Percentiles rank a stretch among this genome's conserved stretches.
Evolutionary conservation across 2,797 vertebrate genomes (phyloP).

Genomic region (Channallabes apus): DNA sequence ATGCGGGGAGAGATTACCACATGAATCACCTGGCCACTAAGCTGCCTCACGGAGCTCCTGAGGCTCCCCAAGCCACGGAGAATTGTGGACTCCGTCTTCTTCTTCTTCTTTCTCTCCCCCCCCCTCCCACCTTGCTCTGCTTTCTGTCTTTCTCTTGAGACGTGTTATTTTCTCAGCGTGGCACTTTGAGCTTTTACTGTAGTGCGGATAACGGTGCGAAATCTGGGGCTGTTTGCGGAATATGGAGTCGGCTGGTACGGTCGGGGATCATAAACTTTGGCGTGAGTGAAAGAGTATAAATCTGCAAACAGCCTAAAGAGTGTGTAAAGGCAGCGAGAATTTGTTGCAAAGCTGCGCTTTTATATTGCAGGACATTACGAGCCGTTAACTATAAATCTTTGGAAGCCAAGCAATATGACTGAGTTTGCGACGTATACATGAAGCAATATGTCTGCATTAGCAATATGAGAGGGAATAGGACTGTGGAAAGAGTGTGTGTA

Average conservation of each 20-base stretch:
- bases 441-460: conserved; percentile 39
- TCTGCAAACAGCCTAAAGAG: conserved; percentile 5
- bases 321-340: neutral
- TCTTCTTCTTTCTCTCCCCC: neutral
- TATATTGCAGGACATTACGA: neutral
- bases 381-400: conserved; percentile 9
- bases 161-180: conserved; percentile 29
- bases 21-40: conserved; percentile 46
- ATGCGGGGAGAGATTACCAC: conserved; percentile 50
- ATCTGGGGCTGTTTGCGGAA: conserved; percentile 8
- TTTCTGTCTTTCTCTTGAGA: neutral
- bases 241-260: neutral
- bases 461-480: conserved; percentile 37
- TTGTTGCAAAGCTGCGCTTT: neutral
- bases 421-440: conserved; percentile 10
- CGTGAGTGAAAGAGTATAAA: conserved; percentile 14
- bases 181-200: conserved; percentile 20
- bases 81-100: conserved; percentile 16
- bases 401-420: conserved; percentile 11
- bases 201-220: conserved; percentile 24
- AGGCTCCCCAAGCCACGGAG: conserved; percentile 41
- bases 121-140: neutral
- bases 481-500: conserved; percentile 44
- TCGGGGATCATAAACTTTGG: conserved; percentile 12
- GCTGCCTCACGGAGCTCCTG: conserved; percentile 26